phyloP scores from a whole-genome alignment of 1,140 invertebrate genomes.

The Zophobas morio region DNA sequence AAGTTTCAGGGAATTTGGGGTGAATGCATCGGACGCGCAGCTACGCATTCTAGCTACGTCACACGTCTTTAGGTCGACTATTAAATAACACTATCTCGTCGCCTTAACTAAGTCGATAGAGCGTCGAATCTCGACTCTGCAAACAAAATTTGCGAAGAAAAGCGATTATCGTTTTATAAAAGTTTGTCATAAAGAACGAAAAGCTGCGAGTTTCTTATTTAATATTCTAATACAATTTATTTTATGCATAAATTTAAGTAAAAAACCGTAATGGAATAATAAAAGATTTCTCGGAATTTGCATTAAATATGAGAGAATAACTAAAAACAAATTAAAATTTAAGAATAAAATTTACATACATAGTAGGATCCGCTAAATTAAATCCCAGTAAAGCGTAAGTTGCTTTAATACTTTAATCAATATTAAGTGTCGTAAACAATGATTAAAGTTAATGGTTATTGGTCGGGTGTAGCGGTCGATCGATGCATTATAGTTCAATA shows the following conservation, averaged over 20 bases:
- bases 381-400: conserved; percentile 55
- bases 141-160: conserved; percentile 39
- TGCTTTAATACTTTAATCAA: conserved; percentile 58
- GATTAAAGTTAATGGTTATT: conserved; percentile 60
- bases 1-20: no score
- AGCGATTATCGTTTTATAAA: conserved; percentile 50
- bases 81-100: no score
- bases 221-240: conserved; percentile 53
- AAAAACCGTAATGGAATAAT: conserved; percentile 53
- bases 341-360: conserved; percentile 60
- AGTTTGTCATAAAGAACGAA: conserved; percentile 49
- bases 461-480: conserved; percentile 50
- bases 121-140: background rate
- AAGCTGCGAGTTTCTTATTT: conserved; percentile 50
- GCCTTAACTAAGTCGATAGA: no score
- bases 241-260: conserved; percentile 53
- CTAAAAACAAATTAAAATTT: conserved; percentile 59
- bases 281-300: conserved; percentile 52
- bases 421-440: conserved; percentile 60
- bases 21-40: no score
- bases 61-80: no score
- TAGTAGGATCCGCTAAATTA: conserved; percentile 55
- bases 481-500: conserved; percentile 52
- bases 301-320: conserved; percentile 56
- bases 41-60: no score